phyloP scores from a whole-genome alignment of 2,888 invertebrate genomes.

The Tinea semifulvella region DNA sequence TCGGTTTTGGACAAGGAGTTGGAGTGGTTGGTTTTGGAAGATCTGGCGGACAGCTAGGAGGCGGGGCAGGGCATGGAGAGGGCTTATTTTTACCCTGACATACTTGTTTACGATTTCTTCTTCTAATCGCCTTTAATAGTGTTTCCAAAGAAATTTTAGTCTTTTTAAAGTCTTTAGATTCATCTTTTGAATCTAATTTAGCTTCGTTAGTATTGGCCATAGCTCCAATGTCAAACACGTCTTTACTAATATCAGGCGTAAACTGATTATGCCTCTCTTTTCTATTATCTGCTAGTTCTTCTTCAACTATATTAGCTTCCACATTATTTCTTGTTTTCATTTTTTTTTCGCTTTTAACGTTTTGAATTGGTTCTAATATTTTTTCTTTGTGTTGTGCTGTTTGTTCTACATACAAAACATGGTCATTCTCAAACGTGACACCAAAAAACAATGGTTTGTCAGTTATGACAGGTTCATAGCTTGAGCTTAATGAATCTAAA shows the following conservation, averaged over 20 bases:
- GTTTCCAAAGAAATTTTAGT: slow-evolving; percentile 2
- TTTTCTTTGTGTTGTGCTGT: neutral
- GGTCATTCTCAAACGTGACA: no score
- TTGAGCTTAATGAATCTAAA: no score
- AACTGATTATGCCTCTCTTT: no score
- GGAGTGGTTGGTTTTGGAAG: neutral
- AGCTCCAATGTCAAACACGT: no score
- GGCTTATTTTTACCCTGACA: neutral
- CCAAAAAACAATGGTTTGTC: no score
- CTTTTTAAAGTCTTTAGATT: no score
- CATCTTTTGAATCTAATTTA: neutral
- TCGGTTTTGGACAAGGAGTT: neutral
- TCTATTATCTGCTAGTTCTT: neutral
- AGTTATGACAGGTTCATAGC: no score
- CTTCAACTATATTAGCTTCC: neutral
- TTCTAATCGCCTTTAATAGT: neutral
- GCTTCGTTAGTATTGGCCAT: neutral
- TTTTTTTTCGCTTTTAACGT: neutral
- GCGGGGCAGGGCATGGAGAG: slow-evolving; percentile 1
- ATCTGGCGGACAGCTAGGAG: slow-evolving; percentile 8
- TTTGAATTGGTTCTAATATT: neutral
- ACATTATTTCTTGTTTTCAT: neutral
- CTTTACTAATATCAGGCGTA: no score
- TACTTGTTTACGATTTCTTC: neutral
- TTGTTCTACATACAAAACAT: no score